These are phyloP conservation scores for Steinernema carpocapsae DNA, from an alignment of 2,888 invertebrate species.

Conservation along the genomic window DNA sequence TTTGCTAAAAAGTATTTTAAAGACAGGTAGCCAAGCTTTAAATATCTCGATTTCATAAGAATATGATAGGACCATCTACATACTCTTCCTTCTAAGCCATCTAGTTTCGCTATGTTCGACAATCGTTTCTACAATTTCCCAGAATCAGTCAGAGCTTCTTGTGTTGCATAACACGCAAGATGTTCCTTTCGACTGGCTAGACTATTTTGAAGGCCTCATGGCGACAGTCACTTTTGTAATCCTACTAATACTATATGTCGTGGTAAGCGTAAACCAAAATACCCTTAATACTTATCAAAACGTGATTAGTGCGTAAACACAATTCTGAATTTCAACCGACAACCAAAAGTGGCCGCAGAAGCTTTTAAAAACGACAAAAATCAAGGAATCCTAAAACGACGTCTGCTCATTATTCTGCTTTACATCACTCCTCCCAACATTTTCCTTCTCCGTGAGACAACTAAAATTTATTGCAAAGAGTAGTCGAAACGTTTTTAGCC, in stretches of 20 bases:
- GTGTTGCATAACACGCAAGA: neutral
- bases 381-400: neutral
- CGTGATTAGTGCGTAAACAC: neutral
- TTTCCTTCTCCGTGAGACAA: neutral
- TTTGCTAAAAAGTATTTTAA: conserved; percentile 11
- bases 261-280: conserved; percentile 4
- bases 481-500: neutral
- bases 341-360: neutral
- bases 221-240: neutral
- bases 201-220: neutral
- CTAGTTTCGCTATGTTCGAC: too few species aligned
- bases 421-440: conserved; percentile 15
- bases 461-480: neutral
- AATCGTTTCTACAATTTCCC: neutral
- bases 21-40: neutral
- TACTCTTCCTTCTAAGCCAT: too few species aligned
- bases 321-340: neutral
- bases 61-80: too few species aligned
- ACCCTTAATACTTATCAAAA: neutral
- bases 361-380: neutral
- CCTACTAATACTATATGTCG: neutral
- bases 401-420: neutral
- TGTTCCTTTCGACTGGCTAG: neutral
- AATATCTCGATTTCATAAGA: neutral
- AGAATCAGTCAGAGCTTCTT: neutral